Percentiles rank a stretch among this genome's conserved stretches.
phyloP scores from a whole-genome alignment of 2,888 invertebrate species.

The Melanchra persicariae region DNA sequence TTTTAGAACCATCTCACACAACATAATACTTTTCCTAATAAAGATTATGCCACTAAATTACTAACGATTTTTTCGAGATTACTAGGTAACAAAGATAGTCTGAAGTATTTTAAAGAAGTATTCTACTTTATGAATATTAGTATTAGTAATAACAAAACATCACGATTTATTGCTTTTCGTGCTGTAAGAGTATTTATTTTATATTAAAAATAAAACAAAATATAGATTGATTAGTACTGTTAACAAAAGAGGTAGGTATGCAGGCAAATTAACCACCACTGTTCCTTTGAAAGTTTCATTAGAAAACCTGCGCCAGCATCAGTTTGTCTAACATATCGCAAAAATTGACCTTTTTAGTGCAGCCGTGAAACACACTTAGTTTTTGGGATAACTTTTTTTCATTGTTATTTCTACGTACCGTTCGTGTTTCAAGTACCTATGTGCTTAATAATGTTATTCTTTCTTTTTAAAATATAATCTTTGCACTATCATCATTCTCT shows the following conservation, averaged over 20 bases:
- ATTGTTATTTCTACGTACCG: no score
- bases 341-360: no score
- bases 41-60: conserved; percentile 29
- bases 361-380: no score
- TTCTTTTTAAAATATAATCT: background rate
- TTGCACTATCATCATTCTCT: background rate
- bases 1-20: no score
- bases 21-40: background rate
- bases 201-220: background rate
- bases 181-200: conserved; percentile 29
- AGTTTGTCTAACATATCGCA: background rate
- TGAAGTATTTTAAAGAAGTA: conserved; percentile 45
- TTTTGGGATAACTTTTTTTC: background rate
- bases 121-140: conserved; percentile 20
- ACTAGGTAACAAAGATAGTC: conserved; percentile 44
- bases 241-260: background rate
- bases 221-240: conserved; percentile 2
- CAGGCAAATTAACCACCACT: background rate
- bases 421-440: no score
- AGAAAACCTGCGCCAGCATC: no score
- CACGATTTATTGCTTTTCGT: background rate
- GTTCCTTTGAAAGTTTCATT: no score
- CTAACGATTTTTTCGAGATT: conserved; percentile 36
- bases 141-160: background rate
- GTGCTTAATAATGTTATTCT: no score